Evolutionary conservation across 2,797 vertebrate genomes (phyloP).

Genomic region (Sebastes oblongus): DNA sequence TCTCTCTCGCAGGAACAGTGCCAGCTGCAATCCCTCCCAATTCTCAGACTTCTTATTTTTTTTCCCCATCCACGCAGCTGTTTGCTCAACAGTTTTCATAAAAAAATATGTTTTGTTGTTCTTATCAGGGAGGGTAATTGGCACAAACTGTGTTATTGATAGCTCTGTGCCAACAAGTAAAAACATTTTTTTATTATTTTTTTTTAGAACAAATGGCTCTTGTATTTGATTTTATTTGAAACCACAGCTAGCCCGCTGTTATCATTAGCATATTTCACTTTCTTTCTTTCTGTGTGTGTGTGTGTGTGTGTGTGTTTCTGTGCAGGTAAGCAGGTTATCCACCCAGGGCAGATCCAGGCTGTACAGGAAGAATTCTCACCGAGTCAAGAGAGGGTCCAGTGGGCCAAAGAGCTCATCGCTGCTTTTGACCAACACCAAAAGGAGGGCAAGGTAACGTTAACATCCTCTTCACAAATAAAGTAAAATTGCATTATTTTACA

Average conservation of each 20-base stretch:
- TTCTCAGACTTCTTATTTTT: not conserved
- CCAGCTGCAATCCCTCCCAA: not conserved
- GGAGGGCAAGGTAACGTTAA: constrained; percentile 91
- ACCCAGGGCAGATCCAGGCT: constrained; percentile 92
- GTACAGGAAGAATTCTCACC: constrained; percentile 98
- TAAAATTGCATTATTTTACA: not conserved
- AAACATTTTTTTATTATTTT: not conserved
- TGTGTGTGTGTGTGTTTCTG: constrained; percentile 59
- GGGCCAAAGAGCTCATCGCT: constrained; percentile 92
- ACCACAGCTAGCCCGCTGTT: constrained; percentile 16
- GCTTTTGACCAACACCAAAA: constrained; percentile 93
- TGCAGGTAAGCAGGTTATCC: constrained; percentile 98
- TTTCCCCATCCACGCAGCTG: not conserved
- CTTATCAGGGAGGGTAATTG: not conserved
- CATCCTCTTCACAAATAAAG: not conserved
- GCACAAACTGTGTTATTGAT: constrained; percentile 5
- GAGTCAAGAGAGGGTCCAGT: constrained; percentile 88
- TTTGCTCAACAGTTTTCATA: not conserved
- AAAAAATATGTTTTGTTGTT: not conserved
- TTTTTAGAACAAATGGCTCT: not conserved
- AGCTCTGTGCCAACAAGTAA: constrained; percentile 4
- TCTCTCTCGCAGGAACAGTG: not conserved
- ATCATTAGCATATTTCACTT: constrained; percentile 13
- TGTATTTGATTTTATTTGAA: not conserved
- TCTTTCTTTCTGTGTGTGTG: not conserved